phyloP scores from a whole-genome alignment of 2,113 vertebrate genomes.

The Melanostigma gelatinosum region DNA sequence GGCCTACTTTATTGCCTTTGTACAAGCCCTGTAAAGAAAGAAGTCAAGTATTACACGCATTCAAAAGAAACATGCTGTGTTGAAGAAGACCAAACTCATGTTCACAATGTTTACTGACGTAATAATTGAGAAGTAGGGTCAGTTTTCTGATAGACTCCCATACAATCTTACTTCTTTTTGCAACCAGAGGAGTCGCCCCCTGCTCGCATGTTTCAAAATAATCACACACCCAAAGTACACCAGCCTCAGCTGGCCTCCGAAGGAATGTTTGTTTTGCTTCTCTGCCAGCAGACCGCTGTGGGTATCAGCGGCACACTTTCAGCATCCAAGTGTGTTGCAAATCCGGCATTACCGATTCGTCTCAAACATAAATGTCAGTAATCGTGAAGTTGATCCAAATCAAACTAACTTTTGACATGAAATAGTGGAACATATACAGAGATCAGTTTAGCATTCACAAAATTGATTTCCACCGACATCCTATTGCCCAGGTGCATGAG shows the following conservation, averaged over 20 bases:
- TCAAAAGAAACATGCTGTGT: background rate
- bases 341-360: conserved; percentile 27
- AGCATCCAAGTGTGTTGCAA: conserved; percentile 12
- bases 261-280: conserved; percentile 21
- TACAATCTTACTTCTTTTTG: background rate
- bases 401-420: background rate
- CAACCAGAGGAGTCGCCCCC: background rate
- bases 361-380: conserved; percentile 23
- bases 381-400: conserved; percentile 9
- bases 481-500: background rate
- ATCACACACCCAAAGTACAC: conserved; percentile 21
- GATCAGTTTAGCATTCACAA: conserved; percentile 36
- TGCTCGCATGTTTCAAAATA: conserved; percentile 46
- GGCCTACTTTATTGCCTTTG: background rate
- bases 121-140: background rate
- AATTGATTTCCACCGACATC: conserved; percentile 19
- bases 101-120: background rate
- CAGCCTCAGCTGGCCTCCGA: conserved; percentile 41
- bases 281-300: conserved; percentile 31
- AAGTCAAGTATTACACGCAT: background rate
- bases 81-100: background rate
- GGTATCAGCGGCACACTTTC: conserved; percentile 20
- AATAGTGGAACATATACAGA: background rate
- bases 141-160: background rate
- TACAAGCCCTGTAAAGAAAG: background rate